Evolutionary conservation across 2,797 vertebrate species (phyloP), one percentile per base, ranked within the genome.

Genomic region (Caiman crocodilus): DNA sequence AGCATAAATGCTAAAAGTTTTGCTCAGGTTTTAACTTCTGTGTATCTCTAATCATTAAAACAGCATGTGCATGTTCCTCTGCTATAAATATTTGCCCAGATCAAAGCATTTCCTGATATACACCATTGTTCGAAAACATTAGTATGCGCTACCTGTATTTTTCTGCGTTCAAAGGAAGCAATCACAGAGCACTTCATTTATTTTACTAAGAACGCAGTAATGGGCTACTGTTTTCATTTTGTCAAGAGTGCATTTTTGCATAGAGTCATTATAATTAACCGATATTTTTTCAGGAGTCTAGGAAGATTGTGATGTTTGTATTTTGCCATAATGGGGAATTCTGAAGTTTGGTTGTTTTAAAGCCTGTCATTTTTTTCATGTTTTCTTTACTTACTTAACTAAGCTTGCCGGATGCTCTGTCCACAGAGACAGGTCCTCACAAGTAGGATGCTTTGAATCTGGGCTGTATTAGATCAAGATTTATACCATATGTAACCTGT

Each of bases 101-200:
- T 93, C 91, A 91, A 76, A 95, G 83, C 84, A 85, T 74, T 84
- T 88, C 61, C 88, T 88, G 89, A 59, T 73, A 89, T 64, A 76
- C 26, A 26, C 77, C 63, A 89, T 93, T 96, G 82, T 95, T 94
- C 91, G 87, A 76, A 96, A 96, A 91, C 94, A 94, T 91, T 94
- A 96, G 87, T 88, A 90, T 94, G 90, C 95, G 0, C 82, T 88
- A 87, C 80, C 95, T 90, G 95, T 71, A 87, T 92, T 96, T 95
- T 89, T 32, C 74, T 0, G 0, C 82, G 84, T 89, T 85, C 92
- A 95, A 93, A 88, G 92, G 89, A 94, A 26, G 79, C 81, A 92
- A 69, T 96, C 91, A 82, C 86, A 71, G 78, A 94, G 88, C 87
- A 91, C 79, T 85, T 94, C 76, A 77, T 93, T 94, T 95, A 78